Conservation (phyloP, 2,888 invertebrate species). For the Conops quadrifasciatus region DNA sequence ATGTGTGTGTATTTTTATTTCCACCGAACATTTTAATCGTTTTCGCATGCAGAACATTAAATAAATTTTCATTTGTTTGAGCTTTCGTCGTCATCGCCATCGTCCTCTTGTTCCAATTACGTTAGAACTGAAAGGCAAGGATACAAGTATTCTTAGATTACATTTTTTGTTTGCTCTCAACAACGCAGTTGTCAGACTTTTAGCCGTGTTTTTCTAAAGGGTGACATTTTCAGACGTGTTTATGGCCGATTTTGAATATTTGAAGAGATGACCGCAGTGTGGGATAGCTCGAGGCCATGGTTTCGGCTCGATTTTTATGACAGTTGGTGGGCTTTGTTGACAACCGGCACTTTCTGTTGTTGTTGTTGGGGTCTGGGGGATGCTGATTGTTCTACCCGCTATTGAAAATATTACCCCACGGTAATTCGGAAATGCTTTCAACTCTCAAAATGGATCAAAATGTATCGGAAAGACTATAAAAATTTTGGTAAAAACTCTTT, state of each 20-base stretch:
- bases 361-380: neutral
- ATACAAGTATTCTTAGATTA: neutral
- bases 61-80: slow-evolving; percentile 48
- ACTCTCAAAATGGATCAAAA: too few species aligned
- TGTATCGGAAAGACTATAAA: too few species aligned
- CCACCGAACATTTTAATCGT: slow-evolving; percentile 46
- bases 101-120: slow-evolving; percentile 1
- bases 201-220: slow-evolving; percentile 16
- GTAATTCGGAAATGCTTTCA: too few species aligned
- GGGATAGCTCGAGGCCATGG: neutral
- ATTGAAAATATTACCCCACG: too few species aligned
- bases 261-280: neutral
- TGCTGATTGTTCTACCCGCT: too few species aligned
- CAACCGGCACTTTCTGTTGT: neutral
- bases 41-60: slow-evolving; percentile 50
- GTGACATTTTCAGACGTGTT: slow-evolving; percentile 23
- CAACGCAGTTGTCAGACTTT: slow-evolving; percentile 10
- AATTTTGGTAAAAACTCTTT: too few species aligned
- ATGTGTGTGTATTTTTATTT: slow-evolving; percentile 25
- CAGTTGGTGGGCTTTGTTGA: neutral
- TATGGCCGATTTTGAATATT: slow-evolving; percentile 21
- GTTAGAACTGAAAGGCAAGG: slow-evolving; percentile 4
- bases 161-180: neutral
- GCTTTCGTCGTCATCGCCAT: slow-evolving; percentile 1
- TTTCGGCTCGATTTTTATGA: slow-evolving; percentile 1